phyloP scores from a whole-genome alignment of 2,888 invertebrate genomes.

The Lacanobia oleracea region DNA sequence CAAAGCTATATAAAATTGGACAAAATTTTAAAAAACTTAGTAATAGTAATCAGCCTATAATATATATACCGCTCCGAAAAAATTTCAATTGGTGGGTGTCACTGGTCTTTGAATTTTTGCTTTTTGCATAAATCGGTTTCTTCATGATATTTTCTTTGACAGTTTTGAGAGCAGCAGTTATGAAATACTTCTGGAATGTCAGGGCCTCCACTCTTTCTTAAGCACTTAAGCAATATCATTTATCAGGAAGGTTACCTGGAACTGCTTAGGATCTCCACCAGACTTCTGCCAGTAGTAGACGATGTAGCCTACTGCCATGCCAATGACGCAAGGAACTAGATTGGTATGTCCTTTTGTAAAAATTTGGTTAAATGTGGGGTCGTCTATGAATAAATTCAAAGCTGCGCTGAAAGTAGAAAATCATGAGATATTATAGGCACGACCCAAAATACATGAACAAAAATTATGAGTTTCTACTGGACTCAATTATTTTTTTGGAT shows the following conservation, averaged over 20 bases:
- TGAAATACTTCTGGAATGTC: no score
- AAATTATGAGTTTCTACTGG: neutral
- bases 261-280: conserved; percentile 59
- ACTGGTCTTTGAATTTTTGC: no score
- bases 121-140: no score
- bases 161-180: no score
- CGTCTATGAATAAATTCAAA: conserved; percentile 55
- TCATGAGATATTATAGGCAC: neutral
- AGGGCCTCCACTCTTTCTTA: neutral
- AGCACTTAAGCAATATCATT: neutral
- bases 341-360: conserved; percentile 77
- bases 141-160: no score
- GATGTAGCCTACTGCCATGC: conserved; percentile 73
- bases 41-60: no score
- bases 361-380: conserved; percentile 69
- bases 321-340: conserved; percentile 72
- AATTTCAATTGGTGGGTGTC: no score
- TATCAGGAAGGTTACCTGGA: conserved; percentile 63
- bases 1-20: no score
- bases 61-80: no score
- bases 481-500: no score
- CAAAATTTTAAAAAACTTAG: no score
- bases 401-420: conserved; percentile 53
- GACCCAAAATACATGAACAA: neutral
- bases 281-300: conserved; percentile 71